Evolutionary conservation across 2,888 invertebrate genomes (phyloP), one percentile per base, ranked within the genome.

Genomic region (Tortrix viridana): DNA sequence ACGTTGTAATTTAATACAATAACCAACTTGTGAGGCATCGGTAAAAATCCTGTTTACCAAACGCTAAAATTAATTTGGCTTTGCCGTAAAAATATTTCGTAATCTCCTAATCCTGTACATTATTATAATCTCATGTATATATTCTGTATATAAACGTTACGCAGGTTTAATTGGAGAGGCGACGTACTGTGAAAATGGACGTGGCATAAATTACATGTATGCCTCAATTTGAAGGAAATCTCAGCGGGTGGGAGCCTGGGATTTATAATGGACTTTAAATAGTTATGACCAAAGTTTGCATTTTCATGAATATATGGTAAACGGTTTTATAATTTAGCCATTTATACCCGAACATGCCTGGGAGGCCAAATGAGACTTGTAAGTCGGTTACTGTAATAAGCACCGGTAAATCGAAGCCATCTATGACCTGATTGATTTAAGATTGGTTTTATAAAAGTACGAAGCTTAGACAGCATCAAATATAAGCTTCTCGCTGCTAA

Each of bases 161-260:
- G 22, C 2, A 16, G 52, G 41, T 38, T 19, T 52, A 52, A 52
- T 53, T 44, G 43, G 55, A 32, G 54, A 32, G 26, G 55, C 55
- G 55, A 12, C 55, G 55, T 46, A 18, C 26, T 38, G 55, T 55
- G 55, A 55, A 55, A 55, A 46, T 55, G 55, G 55, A 44, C 53
- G 43, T 14, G 32, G 44, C 55, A 46, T 55, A 44, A 55, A 55
- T 55, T 46, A 46, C 43, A 18, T 44, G 44, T 55, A 55, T 46
- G 19, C 23, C 44, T 55, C 54, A 44, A 54, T 54, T 55, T 55
- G 55, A 14, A 16, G 54, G 23, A 32, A 46, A 26, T 46, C 54
- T 22, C 19, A 9, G 41, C 41, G 38, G 38, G 38, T 18, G 38
- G 38, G 20, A 41, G 5, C 19, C 14, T 32, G 32, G 43, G 12